Conservation (phyloP, 1,140 invertebrate genomes). For the Antheraea mylitta region DNA sequence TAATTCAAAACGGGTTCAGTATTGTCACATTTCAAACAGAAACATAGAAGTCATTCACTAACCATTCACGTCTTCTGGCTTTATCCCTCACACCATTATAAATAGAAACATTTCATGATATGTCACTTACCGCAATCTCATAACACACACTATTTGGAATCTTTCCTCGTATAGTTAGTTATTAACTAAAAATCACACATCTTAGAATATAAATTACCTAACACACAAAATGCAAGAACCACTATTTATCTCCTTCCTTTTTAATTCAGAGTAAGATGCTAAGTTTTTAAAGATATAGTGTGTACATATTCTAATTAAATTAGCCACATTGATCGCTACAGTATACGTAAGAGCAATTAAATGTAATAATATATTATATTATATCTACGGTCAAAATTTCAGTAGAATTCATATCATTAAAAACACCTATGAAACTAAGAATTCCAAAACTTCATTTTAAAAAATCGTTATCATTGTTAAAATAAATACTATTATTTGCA, state of each 20-base stretch:
- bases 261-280: constrained; percentile 11
- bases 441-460: constrained; percentile 61
- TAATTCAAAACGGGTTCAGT: constrained; percentile 48
- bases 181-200: constrained; percentile 71
- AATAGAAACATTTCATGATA: constrained; percentile 74
- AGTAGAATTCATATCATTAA: constrained; percentile 66
- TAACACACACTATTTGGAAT: constrained; percentile 68
- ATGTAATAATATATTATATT: constrained; percentile 48
- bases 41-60: constrained; percentile 26
- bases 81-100: constrained; percentile 45
- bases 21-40: constrained; percentile 45
- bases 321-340: constrained; percentile 42
- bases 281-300: not conserved
- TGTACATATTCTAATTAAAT: constrained; percentile 14
- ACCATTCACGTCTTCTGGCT: constrained; percentile 16
- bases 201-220: constrained; percentile 65
- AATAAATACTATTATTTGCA: constrained; percentile 76
- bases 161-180: constrained; percentile 69
- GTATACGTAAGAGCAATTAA: constrained; percentile 55
- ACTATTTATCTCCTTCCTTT: constrained; percentile 1
- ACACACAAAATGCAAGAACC: constrained; percentile 51
- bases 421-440: constrained; percentile 53
- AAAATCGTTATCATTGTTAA: constrained; percentile 61
- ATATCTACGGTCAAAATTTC: constrained; percentile 60
- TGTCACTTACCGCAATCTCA: constrained; percentile 68